Evolutionary conservation across 2,888 invertebrate species (phyloP), one percentile per base, ranked within the genome.

Genomic region (Aleiodes testaceus): DNA sequence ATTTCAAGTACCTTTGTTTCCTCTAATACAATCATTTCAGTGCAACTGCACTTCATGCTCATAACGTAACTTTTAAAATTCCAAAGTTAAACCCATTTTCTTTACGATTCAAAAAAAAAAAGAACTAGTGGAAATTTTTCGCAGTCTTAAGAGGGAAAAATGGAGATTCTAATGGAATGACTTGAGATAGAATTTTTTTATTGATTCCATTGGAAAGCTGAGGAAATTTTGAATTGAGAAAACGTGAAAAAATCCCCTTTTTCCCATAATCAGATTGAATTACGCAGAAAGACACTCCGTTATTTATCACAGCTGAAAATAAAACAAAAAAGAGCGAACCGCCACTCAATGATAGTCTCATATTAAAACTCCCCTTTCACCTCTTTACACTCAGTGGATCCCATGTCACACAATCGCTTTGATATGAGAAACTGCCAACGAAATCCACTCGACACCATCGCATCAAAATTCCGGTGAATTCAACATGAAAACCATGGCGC

Each of bases 361-460:
- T 53, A 66, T 66, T 72, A 9, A 59, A 59, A 36, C 59, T 42
- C 53, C 11, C 1, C 59, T 36, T 14, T 14, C 36, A 16, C 45
- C 63, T 50, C 42, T 36, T 44, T 14, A 59, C 36, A 55, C 36
- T 11, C 53, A 66, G 63, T 64, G 72, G 71, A 72, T 69, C 18
- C 50, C 42, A 52, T 42, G 36, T 72, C 72, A 74, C 74, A 74
- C 73, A 68, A 72, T 73, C 75, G 79, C 82, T 82, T 83, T 83
- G 83, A 81, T 76, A 83, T 74, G 75, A 74, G 81, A 83, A 79
- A 79, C 80, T 78, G 73, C 73, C 74, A 78, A 78, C 76, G 79
- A 78, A 79, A 79, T 73, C 73, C 73, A 82, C 79, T 81, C 79
- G 81, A 82, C 80, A 80, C 80, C 77, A 69, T 52, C 59, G 74